Evolutionary conservation across 2,888 invertebrate genomes (phyloP), one percentile per base, ranked within the genome.

Genomic region (Dendrolimus pini): DNA sequence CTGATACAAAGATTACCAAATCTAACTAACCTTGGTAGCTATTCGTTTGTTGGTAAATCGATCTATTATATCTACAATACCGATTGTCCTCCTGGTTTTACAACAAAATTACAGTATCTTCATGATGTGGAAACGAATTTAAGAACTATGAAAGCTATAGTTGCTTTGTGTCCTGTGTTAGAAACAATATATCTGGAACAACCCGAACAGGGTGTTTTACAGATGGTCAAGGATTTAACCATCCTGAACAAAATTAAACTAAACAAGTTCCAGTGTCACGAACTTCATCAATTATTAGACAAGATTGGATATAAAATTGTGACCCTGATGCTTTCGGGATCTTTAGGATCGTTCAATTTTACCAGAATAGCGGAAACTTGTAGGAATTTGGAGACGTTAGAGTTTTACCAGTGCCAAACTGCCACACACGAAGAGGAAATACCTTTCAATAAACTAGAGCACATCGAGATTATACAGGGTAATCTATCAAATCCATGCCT

Each of bases 31-130:
- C 80, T 95, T 30, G 93, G 93, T 59, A 93, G 93, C 57, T 95
- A 94, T 72, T 94, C 94, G 0, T 94, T 92, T 75, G 93, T 94
- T 53, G 95, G 94, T 0, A 92, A 91, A 70, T 89, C 94, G 1
- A 75, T 95, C 18, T 85, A 90, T 61, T 88, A 92, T 64, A 83
- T 94, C 41, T 81, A 89, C 65, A 91, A 91, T 62, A 86, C 90
- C 13, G 91, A 93, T 61, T 85, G 90, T 63, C 85, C 89, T 47
- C 82, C 90, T 12, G 79, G 82, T 53, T 93, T 93, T 67, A 91
- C 89, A 78, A 92, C 93, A n/a, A 94, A 93, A 66, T 69, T 95
- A 52, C 93, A 93, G 64, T 94, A 94, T 70, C 71, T 94, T 30
- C 94, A 94, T 67, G 94, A 95, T 67, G 93, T 93, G 0, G 87